Base-by-base conservation (phyloP, 2,888 invertebrate genomes). In the Drosophila kuntzei region DNA sequence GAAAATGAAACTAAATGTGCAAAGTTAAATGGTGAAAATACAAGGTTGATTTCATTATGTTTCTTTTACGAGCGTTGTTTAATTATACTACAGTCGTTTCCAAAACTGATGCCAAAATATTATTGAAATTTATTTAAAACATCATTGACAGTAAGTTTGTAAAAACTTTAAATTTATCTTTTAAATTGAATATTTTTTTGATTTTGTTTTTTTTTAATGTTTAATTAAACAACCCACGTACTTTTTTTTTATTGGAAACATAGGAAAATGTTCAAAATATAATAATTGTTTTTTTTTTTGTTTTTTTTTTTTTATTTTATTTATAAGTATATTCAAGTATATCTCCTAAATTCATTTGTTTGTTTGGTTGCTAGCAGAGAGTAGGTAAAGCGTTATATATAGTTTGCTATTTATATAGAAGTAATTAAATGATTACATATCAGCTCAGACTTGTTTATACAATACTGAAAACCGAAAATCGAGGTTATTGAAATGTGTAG, bases 1-100 rank as follows among this genome's bases (percentile, higher is more conserved):
- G 73, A 71, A 83, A 86, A 81, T 76, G 79, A 89, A 82, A 82
- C 77, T 82, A 89, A 83, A 84, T 85, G 90, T 90, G 90, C 90
- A 83, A 79, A 79, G 83, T 88, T 84, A 86, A 81, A 80, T 54
- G 66, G 55, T 71, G 67, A 74, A 77, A 72, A 61, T 76, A 68
- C 67, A 55, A 66, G 72, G 37, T 62, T 59, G 39, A 53, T 58
- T 51, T 50, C n/a, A n/a, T 46, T 39, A 16, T 44, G 12, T 14
- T 6, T 18, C n/a, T 22, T 44, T 2, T 34, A 34, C 34, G 34
- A 34, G 34, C 34, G n/a, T 34, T 34, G 2, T n/a, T 34, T n/a
- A 34, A 34, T 32, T 25, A 3, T 7, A 25, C 25, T 25, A 27
- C 8, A 8, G 27, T 27, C 27, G 2, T 7, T 27, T 27, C 2